A percentile compares a stretch with the other conserved stretches of the same genome.
Conservation (phyloP, 1,140 invertebrate species). For the Neodiprion lecontei region DNA sequence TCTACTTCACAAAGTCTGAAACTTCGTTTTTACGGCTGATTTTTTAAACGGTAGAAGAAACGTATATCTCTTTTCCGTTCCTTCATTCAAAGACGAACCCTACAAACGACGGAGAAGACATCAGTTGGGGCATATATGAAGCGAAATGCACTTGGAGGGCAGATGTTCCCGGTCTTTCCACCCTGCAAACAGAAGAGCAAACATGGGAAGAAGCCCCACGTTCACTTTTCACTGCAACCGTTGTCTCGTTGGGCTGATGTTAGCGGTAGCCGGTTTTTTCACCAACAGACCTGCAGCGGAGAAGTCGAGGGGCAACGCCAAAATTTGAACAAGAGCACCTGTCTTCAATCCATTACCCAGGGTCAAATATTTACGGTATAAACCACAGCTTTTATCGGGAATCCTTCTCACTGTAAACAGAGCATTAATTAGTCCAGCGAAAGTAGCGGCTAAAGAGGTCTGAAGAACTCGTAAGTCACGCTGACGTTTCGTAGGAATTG, state of each 20-base stretch:
- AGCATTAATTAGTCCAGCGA: conserved; percentile 4
- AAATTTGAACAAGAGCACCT: conserved; percentile 14
- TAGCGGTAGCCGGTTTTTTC: background rate
- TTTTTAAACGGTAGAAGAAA: no score
- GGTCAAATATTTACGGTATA: conserved; percentile 5
- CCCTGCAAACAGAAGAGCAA: background rate
- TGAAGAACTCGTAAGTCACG: background rate
- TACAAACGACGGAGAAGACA: no score
- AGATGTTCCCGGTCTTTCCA: conserved; percentile 4
- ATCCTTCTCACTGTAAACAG: background rate
- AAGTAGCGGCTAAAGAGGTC: background rate
- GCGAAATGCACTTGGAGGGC: conserved; percentile 4
- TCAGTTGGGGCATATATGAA: no score
- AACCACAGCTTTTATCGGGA: background rate
- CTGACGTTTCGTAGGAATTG: background rate
- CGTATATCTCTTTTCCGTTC: no score
- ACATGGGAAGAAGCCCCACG: background rate
- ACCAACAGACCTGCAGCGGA: background rate
- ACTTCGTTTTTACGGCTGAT: no score
- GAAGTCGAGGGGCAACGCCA: background rate
- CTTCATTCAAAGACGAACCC: no score
- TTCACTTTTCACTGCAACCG: no score
- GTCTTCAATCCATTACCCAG: background rate
- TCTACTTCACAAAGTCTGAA: no score
- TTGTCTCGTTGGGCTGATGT: background rate